These are phyloP conservation scores for Sebastes trivittatus DNA, from an alignment of 2,797 vertebrate species.

Conservation along the genomic window DNA sequence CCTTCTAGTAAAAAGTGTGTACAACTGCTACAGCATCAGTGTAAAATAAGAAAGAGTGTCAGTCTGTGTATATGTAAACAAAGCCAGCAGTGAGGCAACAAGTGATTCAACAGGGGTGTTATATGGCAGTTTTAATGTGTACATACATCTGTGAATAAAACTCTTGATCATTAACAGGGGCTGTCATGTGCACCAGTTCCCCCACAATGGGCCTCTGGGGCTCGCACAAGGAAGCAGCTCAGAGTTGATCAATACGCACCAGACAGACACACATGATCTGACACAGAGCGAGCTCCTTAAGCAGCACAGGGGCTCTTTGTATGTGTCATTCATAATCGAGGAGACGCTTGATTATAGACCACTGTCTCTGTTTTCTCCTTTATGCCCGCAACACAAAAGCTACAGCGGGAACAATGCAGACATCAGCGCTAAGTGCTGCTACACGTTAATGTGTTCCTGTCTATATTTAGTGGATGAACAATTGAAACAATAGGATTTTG, in stretches of 20 bases:
- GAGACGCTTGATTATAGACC: conserved; percentile 58
- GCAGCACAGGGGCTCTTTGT: conserved; percentile 65
- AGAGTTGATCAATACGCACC: conserved; percentile 59
- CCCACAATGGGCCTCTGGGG: conserved; percentile 52
- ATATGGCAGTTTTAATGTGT: conserved; percentile 12
- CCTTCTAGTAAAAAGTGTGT: background rate
- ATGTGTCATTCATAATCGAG: conserved; percentile 64
- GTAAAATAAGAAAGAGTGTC: conserved; percentile 5
- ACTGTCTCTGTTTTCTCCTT: conserved; percentile 56
- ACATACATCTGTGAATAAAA: conserved; percentile 38
- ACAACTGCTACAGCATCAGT: background rate
- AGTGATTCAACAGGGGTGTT: conserved; percentile 19
- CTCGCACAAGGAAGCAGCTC: conserved; percentile 43
- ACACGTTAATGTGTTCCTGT: conserved; percentile 41
- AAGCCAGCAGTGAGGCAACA: conserved; percentile 16
- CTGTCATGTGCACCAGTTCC: conserved; percentile 47
- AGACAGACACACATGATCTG: conserved; percentile 50
- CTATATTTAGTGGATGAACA: conserved; percentile 54
- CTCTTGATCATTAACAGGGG: conserved; percentile 45
- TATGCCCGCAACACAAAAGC: conserved; percentile 60
- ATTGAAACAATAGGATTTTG: conserved; percentile 39
- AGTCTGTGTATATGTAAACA: conserved; percentile 3
- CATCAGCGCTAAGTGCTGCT: conserved; percentile 54
- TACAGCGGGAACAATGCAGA: conserved; percentile 56
- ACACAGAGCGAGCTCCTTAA: conserved; percentile 32